Conservation (phyloP, 1,140 invertebrate genomes). For the Penaeus japonicus region DNA sequence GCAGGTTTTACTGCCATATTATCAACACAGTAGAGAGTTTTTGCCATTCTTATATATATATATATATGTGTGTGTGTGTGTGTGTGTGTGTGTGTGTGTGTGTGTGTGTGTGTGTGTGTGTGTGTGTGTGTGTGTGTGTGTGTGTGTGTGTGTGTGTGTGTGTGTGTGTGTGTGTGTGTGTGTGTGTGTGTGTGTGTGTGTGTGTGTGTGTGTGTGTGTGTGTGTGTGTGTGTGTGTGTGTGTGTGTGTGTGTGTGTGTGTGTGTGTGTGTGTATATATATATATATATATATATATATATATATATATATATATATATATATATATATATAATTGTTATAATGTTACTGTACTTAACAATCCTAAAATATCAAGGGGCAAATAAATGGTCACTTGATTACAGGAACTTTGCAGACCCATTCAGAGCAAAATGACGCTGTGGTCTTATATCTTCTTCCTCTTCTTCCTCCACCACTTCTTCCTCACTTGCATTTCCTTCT, state of each 20-base stretch:
- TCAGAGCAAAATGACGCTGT: conserved; percentile 6
- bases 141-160: too few relatives aligned
- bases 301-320: background rate
- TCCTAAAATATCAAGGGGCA: background rate
- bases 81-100: too few relatives aligned
- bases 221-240: too few relatives aligned
- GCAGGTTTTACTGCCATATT: too few relatives aligned
- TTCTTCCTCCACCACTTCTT: conserved; percentile 25
- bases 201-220: too few relatives aligned
- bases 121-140: too few relatives aligned
- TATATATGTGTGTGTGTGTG: too few relatives aligned
- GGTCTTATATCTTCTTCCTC: conserved; percentile 14
- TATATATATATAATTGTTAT: background rate
- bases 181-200: too few relatives aligned
- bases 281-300: background rate
- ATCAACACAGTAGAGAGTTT: too few relatives aligned
- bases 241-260: too few relatives aligned
- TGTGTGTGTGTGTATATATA: background rate
- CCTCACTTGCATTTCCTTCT: conserved; percentile 3
- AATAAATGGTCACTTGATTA: background rate
- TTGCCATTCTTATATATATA: background rate
- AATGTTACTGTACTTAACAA: background rate
- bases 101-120: too few relatives aligned
- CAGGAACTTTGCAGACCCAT: conserved; percentile 37
- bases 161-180: too few relatives aligned